Conservation (phyloP, 2,797 vertebrate genomes). For the Eospalax fontanierii region DNA sequence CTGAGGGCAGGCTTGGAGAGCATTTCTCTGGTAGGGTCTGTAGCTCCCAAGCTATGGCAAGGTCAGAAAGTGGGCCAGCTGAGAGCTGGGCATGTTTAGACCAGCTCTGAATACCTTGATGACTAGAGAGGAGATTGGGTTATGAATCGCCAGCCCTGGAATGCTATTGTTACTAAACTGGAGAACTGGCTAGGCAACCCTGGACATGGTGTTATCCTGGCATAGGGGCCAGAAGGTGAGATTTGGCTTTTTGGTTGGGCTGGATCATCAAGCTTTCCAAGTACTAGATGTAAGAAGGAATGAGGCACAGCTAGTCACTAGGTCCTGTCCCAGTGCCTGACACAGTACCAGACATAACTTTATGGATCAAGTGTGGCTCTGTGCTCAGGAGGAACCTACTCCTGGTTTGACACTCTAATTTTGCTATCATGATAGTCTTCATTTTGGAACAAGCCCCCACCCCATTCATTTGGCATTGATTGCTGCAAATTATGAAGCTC, state of each 20-base stretch:
- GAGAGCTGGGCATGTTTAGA: neutral
- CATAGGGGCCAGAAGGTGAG: neutral
- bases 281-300: neutral
- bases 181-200: neutral
- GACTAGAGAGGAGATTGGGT: neutral
- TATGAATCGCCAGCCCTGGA: neutral
- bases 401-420: neutral
- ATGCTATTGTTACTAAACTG: neutral
- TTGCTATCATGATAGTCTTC: neutral
- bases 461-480: neutral
- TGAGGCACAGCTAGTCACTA: neutral
- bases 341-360: neutral
- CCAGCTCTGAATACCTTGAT: neutral
- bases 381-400: neutral
- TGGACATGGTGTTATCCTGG: neutral
- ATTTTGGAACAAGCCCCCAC: neutral
- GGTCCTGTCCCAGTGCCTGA: neutral
- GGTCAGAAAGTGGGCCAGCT: neutral
- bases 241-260: neutral
- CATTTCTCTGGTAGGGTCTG: no score
- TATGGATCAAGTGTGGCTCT: fast-evolving
- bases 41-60: neutral
- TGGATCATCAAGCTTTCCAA: neutral
- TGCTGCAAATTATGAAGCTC: neutral
- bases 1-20: neutral